These are phyloP conservation scores for Rostratula benghalensis DNA, from an alignment of 2,113 vertebrate genomes.

Conservation along the genomic window DNA sequence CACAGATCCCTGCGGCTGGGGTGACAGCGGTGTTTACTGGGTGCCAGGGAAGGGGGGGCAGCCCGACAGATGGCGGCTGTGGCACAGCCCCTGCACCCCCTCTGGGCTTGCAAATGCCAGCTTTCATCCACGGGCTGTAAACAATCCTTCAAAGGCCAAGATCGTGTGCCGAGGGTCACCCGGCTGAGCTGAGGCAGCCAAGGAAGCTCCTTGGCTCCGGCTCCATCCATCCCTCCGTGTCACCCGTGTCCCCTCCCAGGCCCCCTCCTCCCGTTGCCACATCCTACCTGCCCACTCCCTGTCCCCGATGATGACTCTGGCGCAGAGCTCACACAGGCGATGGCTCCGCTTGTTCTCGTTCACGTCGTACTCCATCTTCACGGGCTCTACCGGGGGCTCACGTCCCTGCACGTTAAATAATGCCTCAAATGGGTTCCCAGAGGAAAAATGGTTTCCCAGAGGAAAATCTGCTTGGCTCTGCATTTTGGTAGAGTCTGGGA, in stretches of 20 bases:
- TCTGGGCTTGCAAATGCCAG: conserved; percentile 58
- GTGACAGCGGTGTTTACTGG: not conserved
- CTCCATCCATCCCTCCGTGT: not conserved
- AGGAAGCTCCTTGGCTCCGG: not conserved
- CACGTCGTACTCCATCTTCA: conserved; percentile 69
- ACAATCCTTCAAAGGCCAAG: conserved; percentile 21
- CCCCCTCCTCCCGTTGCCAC: accelerated
- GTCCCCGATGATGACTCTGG: conserved; percentile 91
- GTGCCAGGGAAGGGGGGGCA: not conserved
- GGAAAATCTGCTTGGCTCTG: accelerated
- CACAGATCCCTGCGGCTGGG: not conserved
- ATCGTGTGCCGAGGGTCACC: not conserved
- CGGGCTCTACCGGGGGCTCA: conserved; percentile 75
- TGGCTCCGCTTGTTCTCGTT: conserved; percentile 82
- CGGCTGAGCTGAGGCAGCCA: not conserved
- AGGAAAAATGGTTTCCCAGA: too few species aligned
- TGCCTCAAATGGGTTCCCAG: accelerated
- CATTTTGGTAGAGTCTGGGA: accelerated
- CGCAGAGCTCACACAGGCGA: conserved; percentile 84
- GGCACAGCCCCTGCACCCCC: conserved; percentile 55
- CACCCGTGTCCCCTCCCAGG: not conserved
- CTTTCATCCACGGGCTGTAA: conserved; percentile 34
- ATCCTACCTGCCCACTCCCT: conserved; percentile 92
- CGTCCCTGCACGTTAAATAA: conserved; percentile 70
- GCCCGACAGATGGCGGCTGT: conserved; percentile 67